phyloP scores from a whole-genome alignment of 2,113 vertebrate species.

The Hyperopisus bebe region DNA sequence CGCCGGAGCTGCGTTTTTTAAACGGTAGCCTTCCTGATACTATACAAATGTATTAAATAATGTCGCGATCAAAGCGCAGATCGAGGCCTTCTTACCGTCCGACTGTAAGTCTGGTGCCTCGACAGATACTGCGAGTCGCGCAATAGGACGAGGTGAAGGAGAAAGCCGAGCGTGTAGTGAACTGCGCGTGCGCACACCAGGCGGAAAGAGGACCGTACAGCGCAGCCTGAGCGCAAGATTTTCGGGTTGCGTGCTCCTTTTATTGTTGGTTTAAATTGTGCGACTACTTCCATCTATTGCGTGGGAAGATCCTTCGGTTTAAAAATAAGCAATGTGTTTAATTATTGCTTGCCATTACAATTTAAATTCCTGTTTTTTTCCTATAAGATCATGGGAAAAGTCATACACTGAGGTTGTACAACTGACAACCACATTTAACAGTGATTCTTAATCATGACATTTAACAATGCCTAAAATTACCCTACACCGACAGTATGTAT shows the following conservation, averaged over 20 bases:
- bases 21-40: not conserved
- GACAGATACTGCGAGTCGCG: constrained; percentile 26
- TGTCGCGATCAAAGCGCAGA: not conserved
- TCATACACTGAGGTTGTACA: not conserved
- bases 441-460: not conserved
- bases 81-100: constrained; percentile 43
- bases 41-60: not conserved
- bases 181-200: constrained; percentile 47
- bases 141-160: constrained; percentile 53
- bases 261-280: not conserved
- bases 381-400: not conserved
- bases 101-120: constrained; percentile 21
- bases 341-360: not conserved
- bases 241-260: not conserved
- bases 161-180: constrained; percentile 33
- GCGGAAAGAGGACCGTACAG: not conserved
- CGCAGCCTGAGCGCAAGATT: not conserved
- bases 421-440: not conserved
- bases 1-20: not conserved
- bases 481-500: not conserved
- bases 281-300: not conserved
- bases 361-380: not conserved
- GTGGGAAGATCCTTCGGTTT: not conserved
- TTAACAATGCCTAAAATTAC: not conserved
- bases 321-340: not conserved